Base-by-base conservation (phyloP, 1,140 invertebrate species). In the Aradophagus sp. region DNA sequence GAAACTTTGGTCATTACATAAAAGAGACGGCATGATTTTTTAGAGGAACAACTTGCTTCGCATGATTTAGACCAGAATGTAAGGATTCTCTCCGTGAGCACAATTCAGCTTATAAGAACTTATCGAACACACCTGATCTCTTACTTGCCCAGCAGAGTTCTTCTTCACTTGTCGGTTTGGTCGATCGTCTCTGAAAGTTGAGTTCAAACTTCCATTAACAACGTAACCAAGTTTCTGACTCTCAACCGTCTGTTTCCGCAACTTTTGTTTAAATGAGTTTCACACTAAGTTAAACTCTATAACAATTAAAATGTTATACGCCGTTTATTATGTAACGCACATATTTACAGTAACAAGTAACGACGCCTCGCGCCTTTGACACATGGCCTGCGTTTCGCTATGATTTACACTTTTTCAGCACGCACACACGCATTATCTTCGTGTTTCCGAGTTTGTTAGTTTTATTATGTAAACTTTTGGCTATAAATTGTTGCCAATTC, bases 21-120 rank as follows among this genome's bases (percentile, higher is more conserved):
- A 73, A 70, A 67, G 62, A 73, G 62, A 41, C 58, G 45, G 45
- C 45, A 67, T 52, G 70, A 67, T 62, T 73, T 73, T 73, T 73
- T 67, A 63, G 63, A 53, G 63, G 52, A 71, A 71, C 59, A 71
- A 50, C 61, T 72, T 50, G 42, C 55, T 61, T 61, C 53, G 59
- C 48, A 73, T 73, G 70, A 73, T 73, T 73, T 58, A 62, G 50
- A 63, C 48, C 47, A 59, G 63, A 70, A 48, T 62, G 52, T 63
- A 65, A 67, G 58, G 56, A 71, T 67, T 74, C 63, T 42, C 50
- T 58, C 62, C 45, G 53, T 62, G 59, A 68, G 56, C 41, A 63
- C 73, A 75, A 73, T 75, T 73, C 69, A 75, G 65, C 69, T 68
- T 75, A 71, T 73, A 75, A 75, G 69, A 75, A 75, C 63, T 69